phyloP scores from a whole-genome alignment of 2,113 vertebrate species.

The Micronycteris hirsuta region DNA sequence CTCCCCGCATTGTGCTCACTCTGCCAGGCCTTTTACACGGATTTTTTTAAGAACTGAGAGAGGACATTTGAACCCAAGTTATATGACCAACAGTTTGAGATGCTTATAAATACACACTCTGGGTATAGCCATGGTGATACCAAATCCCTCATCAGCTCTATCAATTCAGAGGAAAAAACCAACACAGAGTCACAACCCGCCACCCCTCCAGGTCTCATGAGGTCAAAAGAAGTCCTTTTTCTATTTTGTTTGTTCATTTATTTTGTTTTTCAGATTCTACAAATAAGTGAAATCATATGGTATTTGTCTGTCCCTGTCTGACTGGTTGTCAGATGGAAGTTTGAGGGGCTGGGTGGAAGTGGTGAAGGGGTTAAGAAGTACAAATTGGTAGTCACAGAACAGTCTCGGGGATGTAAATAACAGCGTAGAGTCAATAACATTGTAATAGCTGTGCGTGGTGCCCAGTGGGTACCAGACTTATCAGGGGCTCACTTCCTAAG shows the following conservation, averaged over 20 bases:
- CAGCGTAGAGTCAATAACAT: not conserved
- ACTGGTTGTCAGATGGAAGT: not conserved
- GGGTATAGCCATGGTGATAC: not conserved
- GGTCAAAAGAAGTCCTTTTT: not conserved
- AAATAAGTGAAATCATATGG: not conserved
- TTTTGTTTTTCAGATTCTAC: not conserved
- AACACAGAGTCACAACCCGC: not conserved
- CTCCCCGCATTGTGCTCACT: not conserved
- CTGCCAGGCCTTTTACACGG: not conserved
- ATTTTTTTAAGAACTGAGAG: not conserved
- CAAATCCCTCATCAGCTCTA: not conserved
- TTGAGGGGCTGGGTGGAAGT: not conserved
- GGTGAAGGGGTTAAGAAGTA: not conserved
- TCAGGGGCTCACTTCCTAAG: not conserved
- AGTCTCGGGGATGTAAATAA: not conserved
- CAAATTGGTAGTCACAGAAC: not conserved
- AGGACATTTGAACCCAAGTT: not conserved
- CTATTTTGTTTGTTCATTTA: not conserved
- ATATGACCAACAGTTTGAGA: not conserved
- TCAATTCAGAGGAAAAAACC: slow-evolving; percentile 7
- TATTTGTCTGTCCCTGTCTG: not conserved
- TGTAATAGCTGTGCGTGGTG: not conserved
- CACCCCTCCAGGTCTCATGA: not conserved
- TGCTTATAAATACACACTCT: not conserved
- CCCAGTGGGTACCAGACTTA: not conserved